Base-by-base conservation (phyloP, 2,113 vertebrate species). In the Hylia prasina region DNA sequence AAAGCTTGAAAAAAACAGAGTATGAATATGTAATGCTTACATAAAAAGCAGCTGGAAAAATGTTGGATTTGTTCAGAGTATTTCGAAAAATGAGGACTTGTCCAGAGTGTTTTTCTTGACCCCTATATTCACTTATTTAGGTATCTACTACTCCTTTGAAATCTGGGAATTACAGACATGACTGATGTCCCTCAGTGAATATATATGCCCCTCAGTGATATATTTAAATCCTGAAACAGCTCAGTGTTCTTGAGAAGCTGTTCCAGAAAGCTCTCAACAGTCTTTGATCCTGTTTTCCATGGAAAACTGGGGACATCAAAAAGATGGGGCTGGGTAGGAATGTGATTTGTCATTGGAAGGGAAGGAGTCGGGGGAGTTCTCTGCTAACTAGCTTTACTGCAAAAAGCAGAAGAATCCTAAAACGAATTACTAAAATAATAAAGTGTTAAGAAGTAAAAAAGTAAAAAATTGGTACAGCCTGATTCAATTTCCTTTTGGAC, bases 121-220 rank as follows among this genome's bases (percentile, higher is more conserved):
- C 3, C 12, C 4, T 28, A 4, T 9, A 27, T 11, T 40, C 6
- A 60, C 19, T 18, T 2, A 0, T 15, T 61, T 27, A 9, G 9
- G 2, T 65, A 24, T 44, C 31, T 57, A 14, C 15, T 57, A 7
- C 19, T 78, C 5, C 13, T 82, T 65, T 33, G n/a, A 70, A 73
- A 75, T 35, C 11, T 70, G 61, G 61, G n/a, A 73, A 42, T 42
- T n/a, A 7, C 1, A 68, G 16, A 54, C 5, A 27, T 24, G 8
- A 31, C 15, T 42, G 56, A 33, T 7, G 8, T 13, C 5, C 4
- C 7, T 69, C 4, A n/a, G n/a, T n/a, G n/a, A n/a, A n/a, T n/a
- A n/a, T n/a, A n/a, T n/a, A n/a, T n/a, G n/a, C n/a, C n/a, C n/a
- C n/a, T n/a, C n/a, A n/a, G n/a, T n/a, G n/a, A n/a, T n/a, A n/a